Percentiles rank a stretch among this genome's conserved stretches.
Conservation (phyloP, 2,797 vertebrate species). For the Silurus aristotelis region DNA sequence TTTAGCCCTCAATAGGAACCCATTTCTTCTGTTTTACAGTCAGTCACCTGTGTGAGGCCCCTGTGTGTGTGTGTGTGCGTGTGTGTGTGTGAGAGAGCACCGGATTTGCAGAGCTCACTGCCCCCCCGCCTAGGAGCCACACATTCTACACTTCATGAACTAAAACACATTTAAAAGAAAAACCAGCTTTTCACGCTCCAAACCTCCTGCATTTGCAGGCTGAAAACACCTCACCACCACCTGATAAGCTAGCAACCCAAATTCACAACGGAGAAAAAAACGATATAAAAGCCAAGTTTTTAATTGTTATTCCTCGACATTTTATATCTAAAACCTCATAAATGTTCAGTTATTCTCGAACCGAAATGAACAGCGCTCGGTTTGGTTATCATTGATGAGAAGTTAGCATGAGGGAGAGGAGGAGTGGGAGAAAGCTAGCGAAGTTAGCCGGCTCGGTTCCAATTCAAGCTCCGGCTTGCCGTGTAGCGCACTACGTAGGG, state of each 20-base stretch:
- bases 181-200: background rate
- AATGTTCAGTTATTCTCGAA: too few species aligned
- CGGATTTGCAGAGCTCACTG: background rate
- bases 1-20: conserved; percentile 4
- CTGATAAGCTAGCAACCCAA: conserved; percentile 3
- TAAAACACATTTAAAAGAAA: background rate
- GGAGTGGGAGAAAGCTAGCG: conserved; percentile 4
- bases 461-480: background rate
- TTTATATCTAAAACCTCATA: too few species aligned
- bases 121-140: background rate
- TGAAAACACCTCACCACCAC: background rate
- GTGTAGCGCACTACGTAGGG: conserved; percentile 9
- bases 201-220: background rate
- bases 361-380: background rate
- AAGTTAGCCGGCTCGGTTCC: conserved; percentile 5
- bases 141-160: background rate
- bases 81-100: background rate
- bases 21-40: background rate
- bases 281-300: background rate
- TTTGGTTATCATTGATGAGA: conserved; percentile 5
- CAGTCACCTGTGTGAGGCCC: background rate
- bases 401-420: conserved; percentile 1
- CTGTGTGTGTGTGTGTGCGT: background rate
- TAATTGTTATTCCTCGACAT: background rate
- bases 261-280: background rate